A percentile compares a stretch with the other conserved stretches of the same genome.
Conservation (phyloP, 2,888 invertebrate genomes). For the Aproaerema taeniolella region DNA sequence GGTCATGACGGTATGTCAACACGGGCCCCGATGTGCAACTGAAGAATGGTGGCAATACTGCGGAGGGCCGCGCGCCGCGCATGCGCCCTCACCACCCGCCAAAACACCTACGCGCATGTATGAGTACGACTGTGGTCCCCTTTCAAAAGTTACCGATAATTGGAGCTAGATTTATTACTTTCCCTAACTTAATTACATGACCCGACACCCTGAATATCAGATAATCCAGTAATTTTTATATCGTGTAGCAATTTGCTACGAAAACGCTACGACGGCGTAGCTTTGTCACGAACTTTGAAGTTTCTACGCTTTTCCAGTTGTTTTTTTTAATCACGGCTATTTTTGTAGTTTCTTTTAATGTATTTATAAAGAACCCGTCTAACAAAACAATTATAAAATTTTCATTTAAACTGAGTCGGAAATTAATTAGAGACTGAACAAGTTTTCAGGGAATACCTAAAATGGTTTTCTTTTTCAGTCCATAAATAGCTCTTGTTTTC, state of each 20-base stretch:
- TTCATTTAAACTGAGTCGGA: no score
- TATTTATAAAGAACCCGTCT: no score
- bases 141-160: slow-evolving; percentile 56
- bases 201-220: not conserved
- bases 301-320: no score
- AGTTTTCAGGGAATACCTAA: no score
- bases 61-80: slow-evolving; percentile 61
- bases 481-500: no score
- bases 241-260: not conserved
- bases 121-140: slow-evolving; percentile 41
- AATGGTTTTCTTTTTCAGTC: no score
- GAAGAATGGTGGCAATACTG: slow-evolving; percentile 74
- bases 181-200: not conserved
- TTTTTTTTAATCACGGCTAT: no score
- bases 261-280: not conserved
- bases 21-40: slow-evolving; percentile 58
- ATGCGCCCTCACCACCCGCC: slow-evolving; percentile 65
- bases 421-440: no score
- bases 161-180: slow-evolving; percentile 15
- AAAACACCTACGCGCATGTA: slow-evolving; percentile 75
- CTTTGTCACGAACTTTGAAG: no score
- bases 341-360: no score
- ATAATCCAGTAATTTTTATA: not conserved
- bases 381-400: no score
- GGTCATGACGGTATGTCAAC: slow-evolving; percentile 33